Conservation (phyloP, 2,888 invertebrate species). For the Brachyptera risi region DNA sequence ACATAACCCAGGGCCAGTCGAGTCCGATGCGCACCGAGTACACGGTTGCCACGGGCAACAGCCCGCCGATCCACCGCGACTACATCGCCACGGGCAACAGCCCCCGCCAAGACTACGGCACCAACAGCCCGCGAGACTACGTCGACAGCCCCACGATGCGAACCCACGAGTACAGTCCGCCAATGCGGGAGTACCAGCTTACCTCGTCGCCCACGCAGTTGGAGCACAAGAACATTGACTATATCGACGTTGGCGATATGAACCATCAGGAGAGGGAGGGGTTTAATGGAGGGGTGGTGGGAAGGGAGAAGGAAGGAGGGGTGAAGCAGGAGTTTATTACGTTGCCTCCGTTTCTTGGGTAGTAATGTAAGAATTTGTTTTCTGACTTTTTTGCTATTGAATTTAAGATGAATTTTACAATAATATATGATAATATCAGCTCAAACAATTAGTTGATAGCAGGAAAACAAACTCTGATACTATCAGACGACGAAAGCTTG, state of each 20-base stretch:
- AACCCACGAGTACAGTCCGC: constrained; percentile 57
- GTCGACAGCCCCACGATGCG: not conserved
- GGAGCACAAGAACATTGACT: constrained; percentile 27
- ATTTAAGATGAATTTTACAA: too few relatives aligned
- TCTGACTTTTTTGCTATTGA: too few relatives aligned
- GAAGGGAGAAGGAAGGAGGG: not conserved
- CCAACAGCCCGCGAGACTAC: constrained; percentile 23
- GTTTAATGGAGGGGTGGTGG: not conserved
- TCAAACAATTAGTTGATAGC: too few relatives aligned
- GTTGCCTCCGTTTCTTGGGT: constrained; percentile 60
- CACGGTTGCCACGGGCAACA: constrained; percentile 8
- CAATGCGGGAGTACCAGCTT: constrained; percentile 41
- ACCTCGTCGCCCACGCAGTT: constrained; percentile 19
- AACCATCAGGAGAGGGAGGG: not conserved
- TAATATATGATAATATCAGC: too few relatives aligned
- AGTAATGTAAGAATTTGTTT: too few relatives aligned
- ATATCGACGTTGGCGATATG: constrained; percentile 33
- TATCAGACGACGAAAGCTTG: too few relatives aligned
- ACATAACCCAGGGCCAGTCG: not conserved
- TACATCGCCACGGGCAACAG: constrained; percentile 49
- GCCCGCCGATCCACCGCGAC: too few relatives aligned
- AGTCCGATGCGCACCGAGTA: not conserved
- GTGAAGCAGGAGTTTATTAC: constrained; percentile 53
- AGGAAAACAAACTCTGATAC: too few relatives aligned
- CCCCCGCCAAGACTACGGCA: constrained; percentile 52